Percentiles rank a stretch among this genome's conserved stretches.
phyloP scores from a whole-genome alignment of 1,140 invertebrate species.

The Frieseomelitta varia region DNA sequence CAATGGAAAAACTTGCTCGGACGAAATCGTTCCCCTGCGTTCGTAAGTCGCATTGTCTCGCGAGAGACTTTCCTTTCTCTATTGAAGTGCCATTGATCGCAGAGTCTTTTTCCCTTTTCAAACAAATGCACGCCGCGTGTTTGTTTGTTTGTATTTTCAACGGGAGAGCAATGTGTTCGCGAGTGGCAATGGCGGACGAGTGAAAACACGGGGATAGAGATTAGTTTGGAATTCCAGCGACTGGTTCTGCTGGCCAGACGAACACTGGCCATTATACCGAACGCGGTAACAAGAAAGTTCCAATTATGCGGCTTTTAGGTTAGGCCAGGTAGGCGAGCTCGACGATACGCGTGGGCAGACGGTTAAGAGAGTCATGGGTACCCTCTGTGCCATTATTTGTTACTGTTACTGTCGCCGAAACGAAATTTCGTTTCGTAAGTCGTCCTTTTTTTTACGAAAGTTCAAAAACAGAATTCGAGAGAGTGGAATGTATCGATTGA shows the following conservation, averaged over 20 bases:
- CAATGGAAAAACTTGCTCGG: no score
- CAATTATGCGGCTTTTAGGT: conserved; percentile 39
- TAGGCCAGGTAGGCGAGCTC: conserved; percentile 33
- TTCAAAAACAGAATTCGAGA: not conserved
- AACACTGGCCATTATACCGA: conserved; percentile 3
- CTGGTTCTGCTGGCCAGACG: not conserved
- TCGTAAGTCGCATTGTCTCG: no score
- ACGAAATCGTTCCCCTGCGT: not conserved
- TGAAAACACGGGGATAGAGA: not conserved
- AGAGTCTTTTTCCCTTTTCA: no score
- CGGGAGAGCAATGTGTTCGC: not conserved
- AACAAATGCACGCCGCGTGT: no score
- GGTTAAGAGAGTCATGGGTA: not conserved
- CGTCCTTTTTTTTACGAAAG: no score
- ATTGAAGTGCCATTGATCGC: no score
- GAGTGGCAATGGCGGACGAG: not conserved
- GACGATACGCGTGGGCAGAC: conserved; percentile 36
- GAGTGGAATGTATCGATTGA: no score
- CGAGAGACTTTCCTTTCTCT: no score
- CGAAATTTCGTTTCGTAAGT: not conserved
- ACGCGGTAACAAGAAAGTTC: conserved; percentile 24
- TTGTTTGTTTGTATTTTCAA: not conserved
- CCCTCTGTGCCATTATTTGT: conserved; percentile 2
- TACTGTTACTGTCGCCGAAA: not conserved
- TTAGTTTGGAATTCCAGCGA: conserved; percentile 12